These are phyloP conservation scores for Dynastes hyllus DNA, from an alignment of 2,888 invertebrate genomes.

Conservation along the genomic window DNA sequence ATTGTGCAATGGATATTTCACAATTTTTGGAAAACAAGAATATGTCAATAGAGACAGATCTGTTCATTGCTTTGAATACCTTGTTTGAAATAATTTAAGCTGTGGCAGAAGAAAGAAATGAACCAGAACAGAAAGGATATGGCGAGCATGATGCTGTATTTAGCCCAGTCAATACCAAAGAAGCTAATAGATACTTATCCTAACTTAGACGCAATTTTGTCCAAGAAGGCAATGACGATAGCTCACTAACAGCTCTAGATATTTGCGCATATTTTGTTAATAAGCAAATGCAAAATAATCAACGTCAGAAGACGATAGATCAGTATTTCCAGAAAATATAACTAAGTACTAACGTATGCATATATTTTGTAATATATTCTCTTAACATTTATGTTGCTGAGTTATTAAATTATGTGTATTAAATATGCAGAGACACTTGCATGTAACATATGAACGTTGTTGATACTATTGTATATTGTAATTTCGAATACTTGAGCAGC, in stretches of 20 bases:
- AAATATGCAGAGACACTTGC: too few species aligned
- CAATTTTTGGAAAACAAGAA: neutral
- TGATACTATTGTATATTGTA: too few species aligned
- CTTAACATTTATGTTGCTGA: too few species aligned
- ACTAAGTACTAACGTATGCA: too few species aligned
- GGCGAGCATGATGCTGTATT: neutral
- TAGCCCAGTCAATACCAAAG: neutral
- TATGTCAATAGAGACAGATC: neutral
- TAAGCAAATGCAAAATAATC: constrained; percentile 8
- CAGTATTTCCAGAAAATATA: too few species aligned
- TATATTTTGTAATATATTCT: too few species aligned
- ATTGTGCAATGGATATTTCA: neutral
- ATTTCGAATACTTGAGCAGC: too few species aligned
- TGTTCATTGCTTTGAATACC: neutral
- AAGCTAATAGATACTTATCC: neutral
- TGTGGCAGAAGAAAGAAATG: constrained; percentile 1
- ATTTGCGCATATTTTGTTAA: constrained; percentile 1
- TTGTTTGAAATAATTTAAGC: neutral
- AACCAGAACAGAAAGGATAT: neutral
- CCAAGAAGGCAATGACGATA: neutral
- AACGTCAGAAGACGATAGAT: neutral
- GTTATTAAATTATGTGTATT: too few species aligned
- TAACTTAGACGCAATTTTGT: too few species aligned
- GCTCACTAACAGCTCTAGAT: neutral
- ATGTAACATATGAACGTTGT: too few species aligned